Evolutionary conservation across 2,888 invertebrate genomes (phyloP), one percentile per base, ranked within the genome.

Genomic region (Theretra japonica): DNA sequence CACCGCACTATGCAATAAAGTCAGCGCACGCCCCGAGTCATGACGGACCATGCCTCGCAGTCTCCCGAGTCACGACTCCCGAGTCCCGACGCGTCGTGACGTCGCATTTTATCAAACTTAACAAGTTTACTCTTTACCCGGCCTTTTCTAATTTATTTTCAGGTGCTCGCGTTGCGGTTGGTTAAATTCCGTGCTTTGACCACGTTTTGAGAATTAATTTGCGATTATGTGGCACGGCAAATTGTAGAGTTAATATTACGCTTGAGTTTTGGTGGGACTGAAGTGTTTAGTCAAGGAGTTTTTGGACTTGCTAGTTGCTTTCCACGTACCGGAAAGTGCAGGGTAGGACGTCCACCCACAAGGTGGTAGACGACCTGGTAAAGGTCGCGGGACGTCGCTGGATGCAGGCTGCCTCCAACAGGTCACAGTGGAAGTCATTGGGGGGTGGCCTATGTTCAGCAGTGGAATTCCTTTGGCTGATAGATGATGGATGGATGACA

Each of bases 31-130:
- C 79, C 80, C 79, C 78, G 74, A 82, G 78, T 79, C 92, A 91
- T 93, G 93, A 83, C 85, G 76, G 79, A 86, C 88, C 93, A 93
- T 93, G 91, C 87, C 90, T 41, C 41, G 11, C 86, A 85, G 88
- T 89, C 83, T 88, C 87, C 87, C 87, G 86, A 85, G 85, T 82
- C 80, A 73, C 73, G 30, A 77, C 82, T 8, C 77, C 80, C 28
- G 28, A 41, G 73, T 75, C 75, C 56, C 57, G 28, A 70, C 73
- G 74, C 76, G 75, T 73, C 71, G 75, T 76, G 78, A 23, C 50
- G 50, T 60, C 58, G 68, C 33, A 33, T 53, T 53, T 69, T 72
- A 72, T 69, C 30, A 60, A 48, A 30, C 30, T 53, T 69, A 69
- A 72, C 68, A 68, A 60, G 72, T 60, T 72, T 69, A 69, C 53